Conservation (phyloP, 2,888 invertebrate species). For the Synanthedon formicaeformis region DNA sequence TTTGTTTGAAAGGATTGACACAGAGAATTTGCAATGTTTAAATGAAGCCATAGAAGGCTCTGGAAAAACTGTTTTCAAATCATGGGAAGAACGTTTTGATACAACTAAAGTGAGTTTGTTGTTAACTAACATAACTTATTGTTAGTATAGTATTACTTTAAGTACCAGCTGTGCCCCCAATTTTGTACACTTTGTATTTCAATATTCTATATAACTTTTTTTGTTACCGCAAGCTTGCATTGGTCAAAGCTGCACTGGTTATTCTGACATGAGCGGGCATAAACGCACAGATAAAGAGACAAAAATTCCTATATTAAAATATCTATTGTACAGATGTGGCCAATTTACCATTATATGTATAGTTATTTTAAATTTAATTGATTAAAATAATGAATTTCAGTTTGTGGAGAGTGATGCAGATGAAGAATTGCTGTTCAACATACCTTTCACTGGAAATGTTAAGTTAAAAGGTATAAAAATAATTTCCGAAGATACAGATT, state of each 20-base stretch:
- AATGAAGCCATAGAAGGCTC: constrained; percentile 90
- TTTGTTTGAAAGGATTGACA: constrained; percentile 90
- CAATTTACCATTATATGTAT: background rate
- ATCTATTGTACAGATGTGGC: no score
- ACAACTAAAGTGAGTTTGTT: constrained; percentile 73
- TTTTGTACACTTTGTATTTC: no score
- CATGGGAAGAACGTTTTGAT: constrained; percentile 89
- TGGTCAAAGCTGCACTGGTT: no score
- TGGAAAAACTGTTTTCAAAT: constrained; percentile 90
- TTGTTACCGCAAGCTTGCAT: no score
- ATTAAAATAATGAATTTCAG: constrained; percentile 55
- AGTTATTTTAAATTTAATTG: constrained; percentile 4
- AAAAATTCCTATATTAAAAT: no score
- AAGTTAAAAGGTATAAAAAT: constrained; percentile 95
- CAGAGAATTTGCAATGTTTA: constrained; percentile 86
- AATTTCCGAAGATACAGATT: constrained; percentile 87
- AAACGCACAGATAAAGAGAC: no score
- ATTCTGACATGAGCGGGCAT: no score
- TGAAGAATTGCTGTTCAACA: constrained; percentile 95
- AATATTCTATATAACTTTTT: no score
- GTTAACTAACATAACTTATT: no score
- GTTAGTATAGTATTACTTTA: no score
- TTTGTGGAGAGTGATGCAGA: constrained; percentile 97
- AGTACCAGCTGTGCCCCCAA: no score
- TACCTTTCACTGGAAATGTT: constrained; percentile 96